Conservation (phyloP, 2,797 vertebrate species). For the Sphenodon punctatus region DNA sequence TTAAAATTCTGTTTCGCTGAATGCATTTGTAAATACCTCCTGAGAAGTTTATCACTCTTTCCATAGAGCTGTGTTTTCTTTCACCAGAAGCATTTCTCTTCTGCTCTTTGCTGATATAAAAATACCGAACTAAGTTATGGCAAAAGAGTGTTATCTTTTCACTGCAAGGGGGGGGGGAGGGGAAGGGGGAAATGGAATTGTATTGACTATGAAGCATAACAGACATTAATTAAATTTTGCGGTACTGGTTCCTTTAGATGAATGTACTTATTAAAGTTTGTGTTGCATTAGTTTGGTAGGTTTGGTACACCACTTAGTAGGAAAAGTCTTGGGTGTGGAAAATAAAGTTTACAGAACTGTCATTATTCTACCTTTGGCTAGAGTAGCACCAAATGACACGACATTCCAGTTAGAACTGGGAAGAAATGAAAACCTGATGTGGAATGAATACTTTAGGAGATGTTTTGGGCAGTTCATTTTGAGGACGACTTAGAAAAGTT, state of each 20-base stretch:
- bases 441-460: too few species aligned
- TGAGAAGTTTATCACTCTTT: constrained; percentile 72
- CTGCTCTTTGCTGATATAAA: constrained; percentile 57
- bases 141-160: constrained; percentile 63
- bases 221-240: constrained; percentile 59
- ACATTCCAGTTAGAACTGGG: background rate
- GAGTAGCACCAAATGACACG: background rate
- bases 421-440: too few species aligned
- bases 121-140: constrained; percentile 58
- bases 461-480: too few species aligned
- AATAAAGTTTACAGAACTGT: constrained; percentile 30
- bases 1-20: constrained; percentile 78
- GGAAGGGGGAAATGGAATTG: constrained; percentile 55
- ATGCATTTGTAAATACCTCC: constrained; percentile 76
- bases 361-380: background rate
- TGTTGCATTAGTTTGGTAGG: constrained; percentile 47
- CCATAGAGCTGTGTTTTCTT: constrained; percentile 62
- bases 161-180: constrained; percentile 54
- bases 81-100: constrained; percentile 56
- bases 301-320: constrained; percentile 32
- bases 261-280: constrained; percentile 52
- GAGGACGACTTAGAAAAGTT: too few species aligned
- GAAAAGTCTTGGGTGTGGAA: background rate
- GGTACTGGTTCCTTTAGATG: constrained; percentile 46
- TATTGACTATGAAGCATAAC: constrained; percentile 43